phyloP scores from a whole-genome alignment of 1,140 invertebrate genomes.

The Globodera rostochiensis region DNA sequence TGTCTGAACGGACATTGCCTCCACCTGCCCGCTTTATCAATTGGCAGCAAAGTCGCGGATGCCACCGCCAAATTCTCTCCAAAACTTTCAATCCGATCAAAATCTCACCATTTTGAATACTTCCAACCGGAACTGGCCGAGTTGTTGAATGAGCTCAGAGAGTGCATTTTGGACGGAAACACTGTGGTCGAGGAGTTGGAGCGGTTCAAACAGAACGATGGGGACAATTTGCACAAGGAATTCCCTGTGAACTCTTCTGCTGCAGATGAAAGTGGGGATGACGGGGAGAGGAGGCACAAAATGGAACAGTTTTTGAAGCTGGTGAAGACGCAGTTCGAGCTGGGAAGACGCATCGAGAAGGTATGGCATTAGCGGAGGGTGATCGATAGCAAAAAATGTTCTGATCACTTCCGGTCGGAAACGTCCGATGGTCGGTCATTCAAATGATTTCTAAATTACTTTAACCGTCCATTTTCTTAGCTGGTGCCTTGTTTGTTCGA shows the following conservation, averaged over 20 bases:
- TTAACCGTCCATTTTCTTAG: neutral
- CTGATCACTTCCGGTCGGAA: neutral
- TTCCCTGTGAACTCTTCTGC: neutral
- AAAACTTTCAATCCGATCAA: neutral
- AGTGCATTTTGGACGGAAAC: conserved; percentile 1
- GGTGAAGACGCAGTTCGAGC: conserved; percentile 13
- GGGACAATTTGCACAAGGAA: conserved; percentile 4
- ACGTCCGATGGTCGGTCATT: too few species aligned
- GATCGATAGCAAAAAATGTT: neutral
- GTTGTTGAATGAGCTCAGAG: conserved; percentile 1
- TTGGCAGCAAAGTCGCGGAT: neutral
- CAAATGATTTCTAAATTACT: neutral
- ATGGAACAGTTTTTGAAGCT: conserved; percentile 14
- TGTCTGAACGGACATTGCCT: neutral
- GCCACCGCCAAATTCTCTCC: neutral
- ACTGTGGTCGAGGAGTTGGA: neutral
- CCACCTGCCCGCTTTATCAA: neutral
- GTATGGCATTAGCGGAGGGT: neutral
- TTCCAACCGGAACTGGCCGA: neutral
- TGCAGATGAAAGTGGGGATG: neutral
- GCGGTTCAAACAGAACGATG: conserved; percentile 1
- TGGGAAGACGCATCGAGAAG: conserved; percentile 25
- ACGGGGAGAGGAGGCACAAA: neutral
- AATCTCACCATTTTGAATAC: neutral
- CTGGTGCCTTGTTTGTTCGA: conserved; percentile 27